Evolutionary conservation across 2,888 invertebrate genomes (phyloP).

Genomic region (Arge pagana): DNA sequence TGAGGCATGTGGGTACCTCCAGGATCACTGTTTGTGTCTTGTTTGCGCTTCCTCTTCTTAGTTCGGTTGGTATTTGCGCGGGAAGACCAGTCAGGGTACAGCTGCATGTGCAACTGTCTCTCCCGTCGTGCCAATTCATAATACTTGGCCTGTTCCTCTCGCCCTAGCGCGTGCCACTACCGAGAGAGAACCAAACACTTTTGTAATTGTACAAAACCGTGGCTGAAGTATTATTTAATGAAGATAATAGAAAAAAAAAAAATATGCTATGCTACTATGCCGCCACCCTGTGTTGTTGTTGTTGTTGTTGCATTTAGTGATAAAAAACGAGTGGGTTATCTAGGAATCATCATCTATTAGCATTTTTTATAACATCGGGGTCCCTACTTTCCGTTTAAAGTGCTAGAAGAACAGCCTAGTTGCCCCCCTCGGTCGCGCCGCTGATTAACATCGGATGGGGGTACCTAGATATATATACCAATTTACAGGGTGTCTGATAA

Average conservation of each 20-base stretch:
- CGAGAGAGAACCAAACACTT: conserved; percentile 59
- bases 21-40: conserved; percentile 86
- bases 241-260: conserved; percentile 36
- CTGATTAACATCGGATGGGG: conserved; percentile 45
- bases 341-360: conserved; percentile 36
- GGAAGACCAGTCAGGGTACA: conserved; percentile 99
- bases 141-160: conserved; percentile 99
- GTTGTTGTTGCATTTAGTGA: conserved; percentile 40
- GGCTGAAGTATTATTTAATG: conserved; percentile 42
- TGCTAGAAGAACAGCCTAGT: conserved; percentile 74
- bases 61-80: conserved; percentile 99
- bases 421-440: conserved; percentile 61
- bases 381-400: conserved; percentile 64
- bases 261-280: conserved; percentile 53
- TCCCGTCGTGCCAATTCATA: conserved; percentile 98
- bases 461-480: conserved; percentile 34
- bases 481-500: conserved; percentile 42
- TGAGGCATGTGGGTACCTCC: conserved; percentile 79
- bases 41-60: conserved; percentile 99
- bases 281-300: conserved; percentile 47
- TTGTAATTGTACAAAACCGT: conserved; percentile 45
- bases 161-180: conserved; percentile 99
- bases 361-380: conserved; percentile 55
- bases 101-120: conserved; percentile 98
- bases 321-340: conserved; percentile 31